A percentile compares a stretch with the other conserved stretches of the same genome.
Conservation (phyloP, 2,113 vertebrate genomes). For the Pangasianodon hypophthalmus region DNA sequence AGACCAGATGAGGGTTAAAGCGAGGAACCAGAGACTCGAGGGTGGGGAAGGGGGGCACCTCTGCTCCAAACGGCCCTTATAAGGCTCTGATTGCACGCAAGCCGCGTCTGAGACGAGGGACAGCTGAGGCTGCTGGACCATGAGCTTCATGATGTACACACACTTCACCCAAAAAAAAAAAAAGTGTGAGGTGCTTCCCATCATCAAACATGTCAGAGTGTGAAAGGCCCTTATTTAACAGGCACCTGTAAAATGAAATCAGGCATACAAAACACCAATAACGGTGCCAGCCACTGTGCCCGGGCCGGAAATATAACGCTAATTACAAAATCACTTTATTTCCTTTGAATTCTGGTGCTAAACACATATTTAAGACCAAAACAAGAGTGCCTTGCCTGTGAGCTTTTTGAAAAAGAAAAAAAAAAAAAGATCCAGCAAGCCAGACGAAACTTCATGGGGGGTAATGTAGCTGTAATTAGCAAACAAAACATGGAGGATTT, state of each 20-base stretch:
- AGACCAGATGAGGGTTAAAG: constrained; percentile 70
- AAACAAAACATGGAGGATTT: constrained; percentile 35
- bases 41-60: constrained; percentile 56
- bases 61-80: constrained; percentile 67
- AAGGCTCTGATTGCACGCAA: constrained; percentile 62
- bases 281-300: constrained; percentile 42
- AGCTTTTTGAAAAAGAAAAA: constrained; percentile 19
- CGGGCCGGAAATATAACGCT: constrained; percentile 37
- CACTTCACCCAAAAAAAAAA: not conserved
- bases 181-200: constrained; percentile 29
- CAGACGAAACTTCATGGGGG: not conserved
- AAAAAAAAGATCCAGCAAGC: not conserved
- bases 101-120: constrained; percentile 36
- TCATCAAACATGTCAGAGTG: constrained; percentile 39
- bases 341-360: constrained; percentile 10
- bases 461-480: constrained; percentile 44
- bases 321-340: constrained; percentile 50
- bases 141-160: not conserved
- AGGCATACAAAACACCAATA: constrained; percentile 55
- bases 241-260: constrained; percentile 63
- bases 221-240: constrained; percentile 57
- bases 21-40: constrained; percentile 59
- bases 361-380: constrained; percentile 39
- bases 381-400: not conserved
- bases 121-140: constrained; percentile 38